Evolutionary conservation across 2,797 vertebrate genomes (phyloP), one percentile per base, ranked within the genome.

Genomic region (Lemur catta): DNA sequence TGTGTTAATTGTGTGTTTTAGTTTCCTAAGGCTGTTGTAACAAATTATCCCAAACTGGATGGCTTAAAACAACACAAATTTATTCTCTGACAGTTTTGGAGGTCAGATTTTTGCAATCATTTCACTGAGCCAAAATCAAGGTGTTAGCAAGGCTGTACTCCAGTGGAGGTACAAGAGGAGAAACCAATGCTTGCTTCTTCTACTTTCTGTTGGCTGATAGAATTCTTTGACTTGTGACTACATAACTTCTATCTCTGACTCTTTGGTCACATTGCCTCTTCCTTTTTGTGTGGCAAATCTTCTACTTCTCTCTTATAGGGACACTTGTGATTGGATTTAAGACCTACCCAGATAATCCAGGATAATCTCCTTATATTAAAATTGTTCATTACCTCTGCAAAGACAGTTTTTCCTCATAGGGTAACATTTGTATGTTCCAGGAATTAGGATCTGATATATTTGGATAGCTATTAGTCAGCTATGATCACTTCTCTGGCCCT

Each of bases 131-230:
- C 33, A 28, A 59, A 81, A 55, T n/a, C 7, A 46, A 59, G 50
- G 22, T 26, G 12, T 57, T 10, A 46, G 38, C 38, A n/a, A 14
- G 35, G 38, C 13, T 24, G 30, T 10, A 55, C 8, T 84, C 28
- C 46, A 13, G 4, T 4, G 7, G 38, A 28, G 13, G 1, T 4
- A 10, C 22, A 28, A 14, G 38, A 46, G 6, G 10, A 0, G 35
- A n/a, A 57, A 2, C 22, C 2, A 38, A 20, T 12, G 3, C 26
- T 52, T 57, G 30, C 10, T 14, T 67, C 5, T 67, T 50, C 24
- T 24, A 26, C 11, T 24, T 41, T 15, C 38, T 46, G 13, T 18
- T 14, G 15, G 13, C 10, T 57, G 17, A 11, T 46, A 9, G n/a
- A 57, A 38, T 28, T 18, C 22, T 71, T 26, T n/a, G 33, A 48